Conservation (phyloP, 1,140 invertebrate species). For the Nasonia vitripennis region DNA sequence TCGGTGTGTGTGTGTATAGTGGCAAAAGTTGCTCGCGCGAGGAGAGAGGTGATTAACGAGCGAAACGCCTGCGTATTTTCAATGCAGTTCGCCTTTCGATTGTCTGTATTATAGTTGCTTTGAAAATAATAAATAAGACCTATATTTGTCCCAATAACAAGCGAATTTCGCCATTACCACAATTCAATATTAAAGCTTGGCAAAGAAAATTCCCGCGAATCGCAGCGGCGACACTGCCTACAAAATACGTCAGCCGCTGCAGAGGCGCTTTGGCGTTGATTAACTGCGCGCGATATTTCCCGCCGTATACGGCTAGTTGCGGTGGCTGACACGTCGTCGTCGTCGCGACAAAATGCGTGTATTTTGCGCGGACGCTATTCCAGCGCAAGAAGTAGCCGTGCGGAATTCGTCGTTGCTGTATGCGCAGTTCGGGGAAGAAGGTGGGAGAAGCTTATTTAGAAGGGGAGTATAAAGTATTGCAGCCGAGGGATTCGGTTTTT, state of each 20-base stretch:
- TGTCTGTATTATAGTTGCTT: too few relatives aligned
- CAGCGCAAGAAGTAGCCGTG: neutral
- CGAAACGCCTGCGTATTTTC: neutral
- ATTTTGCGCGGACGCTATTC: neutral
- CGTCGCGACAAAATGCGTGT: neutral
- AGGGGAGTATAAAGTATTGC: neutral
- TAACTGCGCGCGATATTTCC: constrained; percentile 28
- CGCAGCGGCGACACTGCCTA: neutral
- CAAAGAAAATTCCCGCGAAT: constrained; percentile 11
- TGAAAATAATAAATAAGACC: too few relatives aligned
- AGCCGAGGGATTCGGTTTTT: neutral
- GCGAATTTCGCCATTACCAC: neutral
- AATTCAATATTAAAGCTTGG: constrained; percentile 1
- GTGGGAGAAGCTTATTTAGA: neutral
- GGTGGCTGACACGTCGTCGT: neutral
- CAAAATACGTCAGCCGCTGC: neutral
- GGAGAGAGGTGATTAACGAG: neutral
- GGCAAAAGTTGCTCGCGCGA: neutral
- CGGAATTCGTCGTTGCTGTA: neutral
- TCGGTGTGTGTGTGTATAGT: neutral
- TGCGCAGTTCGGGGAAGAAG: neutral
- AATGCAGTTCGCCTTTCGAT: neutral
- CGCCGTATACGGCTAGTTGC: neutral
- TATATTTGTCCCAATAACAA: too few relatives aligned
- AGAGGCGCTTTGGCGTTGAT: constrained; percentile 25